Base-by-base conservation (phyloP, 2,113 vertebrate species). In the Limnothrissa miodon region DNA sequence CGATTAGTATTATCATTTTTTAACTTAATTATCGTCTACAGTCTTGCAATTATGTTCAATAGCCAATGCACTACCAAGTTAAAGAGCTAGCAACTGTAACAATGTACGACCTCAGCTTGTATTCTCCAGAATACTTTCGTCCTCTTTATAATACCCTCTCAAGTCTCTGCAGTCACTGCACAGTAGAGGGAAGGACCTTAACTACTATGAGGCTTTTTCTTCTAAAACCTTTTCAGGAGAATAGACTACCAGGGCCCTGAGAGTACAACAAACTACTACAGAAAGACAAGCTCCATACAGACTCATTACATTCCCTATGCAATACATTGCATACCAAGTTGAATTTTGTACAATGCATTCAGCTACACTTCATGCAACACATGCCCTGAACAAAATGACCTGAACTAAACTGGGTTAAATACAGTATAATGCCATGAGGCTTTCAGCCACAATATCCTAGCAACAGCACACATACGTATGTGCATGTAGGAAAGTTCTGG, bases 51-150 rank as follows among this genome's bases (percentile, higher is more conserved):
- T 36, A 82, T 66, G 62, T 85, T 89, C 78, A 51, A 85, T 78
- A 80, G 80, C 33, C 46, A 84, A 84, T 81, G 17, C 56, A 5
- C 29, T 25, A 36, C 45, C 4, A 42, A 83, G 79, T 78, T 86
- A 70, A 87, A 83, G 70, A 39, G 42, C 44, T 21, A 80, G n/a
- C 70, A n/a, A n/a, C n/a, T n/a, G n/a, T 46, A 83, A 85, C 81
- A 88, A 87, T 78, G 39, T 53, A 44, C 15, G 19, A 78, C 82
- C 33, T 80, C 82, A 56, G 81, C 84, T 88, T 82, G 59, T 78
- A 82, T 86, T 84, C 84, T 74, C 39, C 36, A 46, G 66, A 83
- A 90, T 82, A 84, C 87, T 82, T 88, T 70, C 39, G 84, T 80
- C 78, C 10, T 86, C 82, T 84, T 80, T 81, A 82, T 86, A 85